Evolutionary conservation across 2,797 vertebrate species (phyloP).

Genomic region (Alauda arvensis): DNA sequence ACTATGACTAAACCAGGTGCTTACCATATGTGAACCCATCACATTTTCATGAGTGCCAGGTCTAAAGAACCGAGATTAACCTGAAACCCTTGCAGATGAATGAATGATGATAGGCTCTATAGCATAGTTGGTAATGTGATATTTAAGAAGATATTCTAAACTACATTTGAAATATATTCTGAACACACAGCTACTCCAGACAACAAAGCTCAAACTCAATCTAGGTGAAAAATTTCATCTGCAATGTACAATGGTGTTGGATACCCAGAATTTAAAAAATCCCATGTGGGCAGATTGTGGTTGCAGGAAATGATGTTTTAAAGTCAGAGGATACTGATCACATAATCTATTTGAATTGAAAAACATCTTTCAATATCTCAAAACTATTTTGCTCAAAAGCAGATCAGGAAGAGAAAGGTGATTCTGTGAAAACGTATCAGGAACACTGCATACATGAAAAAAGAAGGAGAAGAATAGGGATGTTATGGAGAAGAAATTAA

Average conservation of each 20-base stretch:
- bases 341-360: background rate
- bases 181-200: background rate
- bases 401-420: slow-evolving; percentile 73
- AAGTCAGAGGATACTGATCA: background rate
- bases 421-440: slow-evolving; percentile 62
- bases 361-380: background rate
- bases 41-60: background rate
- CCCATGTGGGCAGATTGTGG: background rate
- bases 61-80: background rate
- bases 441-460: slow-evolving; percentile 57
- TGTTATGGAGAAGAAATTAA: slow-evolving; percentile 55
- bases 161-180: background rate
- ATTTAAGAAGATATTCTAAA: background rate
- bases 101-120: background rate
- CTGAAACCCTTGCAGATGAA: background rate
- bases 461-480: slow-evolving; percentile 62
- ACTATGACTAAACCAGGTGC: background rate
- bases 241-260: background rate
- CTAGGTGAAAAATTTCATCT: background rate
- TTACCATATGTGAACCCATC: rapidly evolving
- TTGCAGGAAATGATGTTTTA: slow-evolving; percentile 2
- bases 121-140: background rate
- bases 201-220: background rate
- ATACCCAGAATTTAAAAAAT: background rate
- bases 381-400: slow-evolving; percentile 55